phyloP scores from a whole-genome alignment of 2,797 vertebrate species.

The Acridotheres tristis region DNA sequence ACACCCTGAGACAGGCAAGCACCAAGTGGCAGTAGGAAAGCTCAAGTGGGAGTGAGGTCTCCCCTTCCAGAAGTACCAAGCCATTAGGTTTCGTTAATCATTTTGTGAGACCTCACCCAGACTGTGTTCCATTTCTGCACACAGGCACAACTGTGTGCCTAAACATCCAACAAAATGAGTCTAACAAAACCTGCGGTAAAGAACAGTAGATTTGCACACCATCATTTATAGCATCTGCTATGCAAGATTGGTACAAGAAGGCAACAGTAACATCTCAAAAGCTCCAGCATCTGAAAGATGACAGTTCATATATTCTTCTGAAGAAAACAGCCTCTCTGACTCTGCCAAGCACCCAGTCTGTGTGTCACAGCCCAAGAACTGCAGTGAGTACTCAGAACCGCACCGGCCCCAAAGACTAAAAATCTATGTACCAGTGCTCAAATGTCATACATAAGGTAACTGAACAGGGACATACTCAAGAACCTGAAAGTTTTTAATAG shows the following conservation, averaged over 20 bases:
- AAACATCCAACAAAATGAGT: background rate
- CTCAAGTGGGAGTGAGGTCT: background rate
- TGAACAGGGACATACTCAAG: background rate
- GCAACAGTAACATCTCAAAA: background rate
- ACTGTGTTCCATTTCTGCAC: background rate
- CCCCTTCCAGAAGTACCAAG: background rate
- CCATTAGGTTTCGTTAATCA: background rate
- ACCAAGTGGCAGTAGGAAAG: background rate
- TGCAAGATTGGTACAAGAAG: background rate
- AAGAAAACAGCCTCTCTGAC: background rate
- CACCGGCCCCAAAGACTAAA: background rate
- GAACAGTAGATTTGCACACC: background rate
- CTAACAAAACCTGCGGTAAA: background rate
- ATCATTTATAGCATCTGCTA: background rate
- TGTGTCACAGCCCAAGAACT: background rate
- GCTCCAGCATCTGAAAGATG: background rate
- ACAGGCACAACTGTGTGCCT: background rate
- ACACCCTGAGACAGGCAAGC: background rate
- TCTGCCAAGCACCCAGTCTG: background rate
- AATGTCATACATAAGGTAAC: background rate
- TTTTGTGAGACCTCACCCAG: background rate
- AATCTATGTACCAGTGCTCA: background rate
- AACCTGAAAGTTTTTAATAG: background rate
- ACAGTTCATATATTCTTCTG: background rate
- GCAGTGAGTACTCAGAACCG: background rate